Conservation (phyloP, 2,113 vertebrate genomes). For the Catharus bicknelli region DNA sequence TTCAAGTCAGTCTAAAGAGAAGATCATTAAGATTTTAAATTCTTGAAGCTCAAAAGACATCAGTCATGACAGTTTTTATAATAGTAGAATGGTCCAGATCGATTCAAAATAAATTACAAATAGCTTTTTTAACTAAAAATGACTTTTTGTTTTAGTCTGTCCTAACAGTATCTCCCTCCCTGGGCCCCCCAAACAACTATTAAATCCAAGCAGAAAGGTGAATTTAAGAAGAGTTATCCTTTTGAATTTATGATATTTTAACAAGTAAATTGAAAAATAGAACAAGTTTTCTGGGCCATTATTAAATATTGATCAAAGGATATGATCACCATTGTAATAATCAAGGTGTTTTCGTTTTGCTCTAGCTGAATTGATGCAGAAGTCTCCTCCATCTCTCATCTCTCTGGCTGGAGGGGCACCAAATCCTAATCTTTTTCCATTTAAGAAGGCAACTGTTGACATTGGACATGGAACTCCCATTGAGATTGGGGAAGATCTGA, state of each 20-base stretch:
- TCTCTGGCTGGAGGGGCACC: conserved; percentile 88
- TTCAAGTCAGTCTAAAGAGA: background rate
- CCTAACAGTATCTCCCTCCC: background rate
- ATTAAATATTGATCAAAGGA: background rate
- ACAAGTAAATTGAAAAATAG: background rate
- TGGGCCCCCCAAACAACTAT: background rate
- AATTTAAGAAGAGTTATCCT: background rate
- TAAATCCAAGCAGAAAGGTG: background rate
- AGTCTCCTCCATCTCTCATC: conserved; percentile 84
- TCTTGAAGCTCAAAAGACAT: background rate
- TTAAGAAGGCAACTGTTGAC: conserved; percentile 78
- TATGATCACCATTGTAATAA: background rate
- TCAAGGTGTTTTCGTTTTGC: background rate
- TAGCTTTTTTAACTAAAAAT: background rate
- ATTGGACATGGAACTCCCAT: conserved; percentile 74
- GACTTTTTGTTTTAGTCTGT: background rate
- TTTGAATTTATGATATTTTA: background rate
- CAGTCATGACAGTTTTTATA: background rate
- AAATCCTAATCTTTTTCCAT: conserved; percentile 89
- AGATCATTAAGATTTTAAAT: background rate
- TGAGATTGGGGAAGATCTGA: conserved; percentile 76
- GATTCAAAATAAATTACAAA: background rate
- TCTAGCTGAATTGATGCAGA: conserved; percentile 84
- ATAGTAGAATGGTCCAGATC: background rate
- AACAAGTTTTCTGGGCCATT: background rate